Conservation (phyloP, 2,797 vertebrate species). For the Selene dorsalis region DNA sequence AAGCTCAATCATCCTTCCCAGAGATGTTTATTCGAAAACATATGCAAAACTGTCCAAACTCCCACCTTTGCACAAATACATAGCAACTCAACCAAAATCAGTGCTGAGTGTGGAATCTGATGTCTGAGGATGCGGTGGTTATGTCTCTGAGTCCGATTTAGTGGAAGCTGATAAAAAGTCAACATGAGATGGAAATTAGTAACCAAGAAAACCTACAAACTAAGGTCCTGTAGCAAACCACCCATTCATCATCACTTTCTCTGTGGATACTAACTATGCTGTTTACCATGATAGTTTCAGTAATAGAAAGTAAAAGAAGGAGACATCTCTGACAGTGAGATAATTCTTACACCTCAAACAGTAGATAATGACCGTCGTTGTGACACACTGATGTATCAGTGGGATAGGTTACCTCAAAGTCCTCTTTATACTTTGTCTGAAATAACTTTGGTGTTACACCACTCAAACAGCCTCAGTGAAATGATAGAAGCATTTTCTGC, state of each 20-base stretch:
- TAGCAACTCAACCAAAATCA: conserved; percentile 2
- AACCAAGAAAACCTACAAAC: background rate
- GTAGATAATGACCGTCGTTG: background rate
- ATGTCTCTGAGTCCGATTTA: background rate
- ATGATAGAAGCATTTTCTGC: conserved; percentile 22
- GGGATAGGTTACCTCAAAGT: background rate
- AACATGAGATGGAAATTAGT: background rate
- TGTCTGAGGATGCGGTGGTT: background rate
- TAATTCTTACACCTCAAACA: too few species aligned
- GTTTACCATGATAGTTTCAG: background rate
- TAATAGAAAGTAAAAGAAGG: too few species aligned
- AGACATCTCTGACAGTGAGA: conserved; percentile 2
- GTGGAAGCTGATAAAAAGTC: background rate
- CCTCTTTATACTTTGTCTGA: conserved; percentile 11
- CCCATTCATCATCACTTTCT: background rate
- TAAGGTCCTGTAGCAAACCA: background rate
- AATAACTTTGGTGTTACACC: conserved; percentile 2
- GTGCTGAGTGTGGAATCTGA: background rate
- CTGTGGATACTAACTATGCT: background rate
- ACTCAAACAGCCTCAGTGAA: conserved; percentile 7
- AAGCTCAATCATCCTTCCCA: background rate
- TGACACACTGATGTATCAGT: background rate
- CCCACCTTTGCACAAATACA: background rate
- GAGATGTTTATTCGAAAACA: background rate
- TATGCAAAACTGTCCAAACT: background rate